These are phyloP conservation scores for Serripes groenlandicus DNA, from an alignment of 2,888 invertebrate species.

Conservation along the genomic window DNA sequence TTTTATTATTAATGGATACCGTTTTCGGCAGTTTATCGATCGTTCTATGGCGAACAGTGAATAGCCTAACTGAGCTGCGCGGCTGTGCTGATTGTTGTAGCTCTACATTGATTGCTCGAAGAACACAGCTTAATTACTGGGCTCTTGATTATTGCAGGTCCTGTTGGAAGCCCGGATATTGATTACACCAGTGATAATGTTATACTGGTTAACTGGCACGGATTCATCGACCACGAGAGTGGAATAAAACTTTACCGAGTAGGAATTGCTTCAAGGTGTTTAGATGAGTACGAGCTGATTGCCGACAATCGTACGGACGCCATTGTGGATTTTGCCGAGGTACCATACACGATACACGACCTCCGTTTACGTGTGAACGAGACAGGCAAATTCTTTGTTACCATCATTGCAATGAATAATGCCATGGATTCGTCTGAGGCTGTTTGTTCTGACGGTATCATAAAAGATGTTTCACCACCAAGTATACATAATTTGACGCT, in stretches of 20 bases:
- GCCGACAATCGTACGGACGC: neutral
- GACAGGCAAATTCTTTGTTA: conserved; percentile 65
- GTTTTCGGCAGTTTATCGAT: too few relatives aligned
- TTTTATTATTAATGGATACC: too few relatives aligned
- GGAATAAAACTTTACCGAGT: conserved; percentile 69
- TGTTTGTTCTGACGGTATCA: conserved; percentile 77
- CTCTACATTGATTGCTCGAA: too few relatives aligned
- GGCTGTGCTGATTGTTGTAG: too few relatives aligned
- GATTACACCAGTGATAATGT: conserved; percentile 68
- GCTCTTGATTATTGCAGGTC: conserved; percentile 5
- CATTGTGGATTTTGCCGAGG: conserved; percentile 9
- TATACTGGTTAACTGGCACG: conserved; percentile 65
- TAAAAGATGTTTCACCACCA: conserved; percentile 43
- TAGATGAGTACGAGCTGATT: conserved; percentile 24
- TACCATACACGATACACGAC: conserved; percentile 5
- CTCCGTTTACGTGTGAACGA: conserved; percentile 6
- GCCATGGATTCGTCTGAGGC: conserved; percentile 71
- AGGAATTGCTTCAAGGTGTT: conserved; percentile 45
- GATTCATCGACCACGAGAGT: conserved; percentile 77
- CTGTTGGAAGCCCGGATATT: conserved; percentile 61
- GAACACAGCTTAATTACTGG: too few relatives aligned
- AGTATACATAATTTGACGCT: conserved; percentile 52
- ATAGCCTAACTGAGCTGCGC: too few relatives aligned
- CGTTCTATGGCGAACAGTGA: too few relatives aligned
- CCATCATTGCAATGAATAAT: conserved; percentile 76